Base-by-base conservation (phyloP, 1,140 invertebrate species). In the Scylla paramamosain region DNA sequence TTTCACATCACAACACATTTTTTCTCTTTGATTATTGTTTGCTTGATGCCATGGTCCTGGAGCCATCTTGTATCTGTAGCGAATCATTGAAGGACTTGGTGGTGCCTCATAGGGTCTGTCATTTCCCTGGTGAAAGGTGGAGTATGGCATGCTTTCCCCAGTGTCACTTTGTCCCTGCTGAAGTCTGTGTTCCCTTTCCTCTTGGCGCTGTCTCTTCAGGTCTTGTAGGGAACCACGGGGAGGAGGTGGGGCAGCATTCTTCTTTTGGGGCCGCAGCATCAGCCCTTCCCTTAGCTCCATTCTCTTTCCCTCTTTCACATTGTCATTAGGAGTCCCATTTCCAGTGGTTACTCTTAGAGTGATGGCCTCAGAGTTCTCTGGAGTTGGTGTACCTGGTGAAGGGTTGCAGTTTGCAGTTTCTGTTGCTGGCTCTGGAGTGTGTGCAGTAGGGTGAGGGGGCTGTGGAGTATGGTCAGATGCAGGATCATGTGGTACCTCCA, bases 1-100 rank as follows among this genome's bases (percentile, higher is more conserved):
- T 29, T 12, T 94, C 39, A 95, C 94, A 95, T 95, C 14, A 95
- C 88, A 46, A 39, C 46, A n/a, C 94, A 95, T 77, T 93, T 95
- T 67, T 67, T 95, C 52, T 92, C 14, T 59, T 89, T 95, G 20
- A 95, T 88, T 45, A 95, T 39, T n/a, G 20, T 29, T 46, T 77
- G n/a, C 16, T 39, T 20, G 67, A 77, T 29, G 88, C 59, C 48
- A 12, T 95, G 89, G 67, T 92, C 77, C 77, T 20, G 28, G 20
- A n/a, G 52, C 83, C 94, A 95, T 95, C 82, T 88, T 95, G 48
- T 88, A 95, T 10, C 87, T 59, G 91, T 95, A 95, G 12, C 91
- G 94, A 46, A 93, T 89, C 28, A 87, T 45, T 2, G 90, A 92
- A 4, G 91, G 91, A 87, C 94, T 95, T 6, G 94, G 94, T 28